Conservation (phyloP, 2,888 invertebrate species). For the Melinaea marsaeus region DNA sequence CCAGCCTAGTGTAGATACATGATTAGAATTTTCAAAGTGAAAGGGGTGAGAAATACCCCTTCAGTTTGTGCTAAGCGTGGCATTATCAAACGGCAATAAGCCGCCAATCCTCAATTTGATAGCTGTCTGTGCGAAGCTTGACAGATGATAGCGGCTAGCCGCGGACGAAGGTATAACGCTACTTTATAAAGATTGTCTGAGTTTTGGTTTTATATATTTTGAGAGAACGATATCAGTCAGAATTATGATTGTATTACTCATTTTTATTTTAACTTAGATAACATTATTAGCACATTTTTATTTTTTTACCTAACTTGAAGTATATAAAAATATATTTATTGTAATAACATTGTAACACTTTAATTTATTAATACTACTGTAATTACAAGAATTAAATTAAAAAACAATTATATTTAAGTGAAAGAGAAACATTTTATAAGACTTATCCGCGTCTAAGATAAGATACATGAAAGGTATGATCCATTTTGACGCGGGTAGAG, state of each 20-base stretch:
- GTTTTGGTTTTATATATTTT: neutral
- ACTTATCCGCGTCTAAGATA: constrained; percentile 22
- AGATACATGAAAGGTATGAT: constrained; percentile 35
- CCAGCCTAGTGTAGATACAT: neutral
- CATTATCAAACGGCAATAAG: constrained; percentile 48
- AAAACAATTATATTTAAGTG: constrained; percentile 7
- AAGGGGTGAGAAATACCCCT: constrained; percentile 9
- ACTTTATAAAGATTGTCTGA: constrained; percentile 8
- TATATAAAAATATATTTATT: too few species aligned
- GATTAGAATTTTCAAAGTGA: constrained; percentile 9
- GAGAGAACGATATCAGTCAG: too few species aligned
- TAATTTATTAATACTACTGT: too few species aligned
- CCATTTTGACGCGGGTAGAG: constrained; percentile 28
- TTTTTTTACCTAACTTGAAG: too few species aligned
- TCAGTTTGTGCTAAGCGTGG: constrained; percentile 23
- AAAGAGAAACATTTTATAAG: constrained; percentile 17
- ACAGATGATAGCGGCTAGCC: constrained; percentile 48
- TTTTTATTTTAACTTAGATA: too few species aligned
- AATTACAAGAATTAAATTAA: neutral
- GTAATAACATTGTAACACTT: too few species aligned
- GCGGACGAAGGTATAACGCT: constrained; percentile 14
- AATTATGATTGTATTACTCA: too few species aligned
- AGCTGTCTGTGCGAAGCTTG: constrained; percentile 56
- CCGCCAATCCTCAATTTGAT: constrained; percentile 56
- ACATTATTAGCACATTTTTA: too few species aligned